Evolutionary conservation across 2,113 vertebrate species (phyloP), one percentile per base, ranked within the genome.

Genomic region (Oryzias javanicus): DNA sequence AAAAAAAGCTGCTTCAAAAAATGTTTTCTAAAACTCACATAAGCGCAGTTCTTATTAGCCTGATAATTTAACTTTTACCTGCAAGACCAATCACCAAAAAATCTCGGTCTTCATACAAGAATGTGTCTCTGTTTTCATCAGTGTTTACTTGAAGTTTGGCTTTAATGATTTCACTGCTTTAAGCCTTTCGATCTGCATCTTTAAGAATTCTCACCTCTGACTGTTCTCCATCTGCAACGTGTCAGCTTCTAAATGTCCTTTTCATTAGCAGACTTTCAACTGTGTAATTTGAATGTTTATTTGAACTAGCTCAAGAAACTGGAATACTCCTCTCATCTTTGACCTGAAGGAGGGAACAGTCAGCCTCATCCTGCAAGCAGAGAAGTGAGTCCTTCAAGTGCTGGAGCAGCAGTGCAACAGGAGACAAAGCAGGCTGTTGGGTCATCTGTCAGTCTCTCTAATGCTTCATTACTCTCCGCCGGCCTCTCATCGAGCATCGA

Each of bases 241-340:
- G n/a, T 13, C n/a, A n/a, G 17, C 29, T 27, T 20, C 14, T 4
- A 14, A 35, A 17, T 4, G 4, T 46, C n/a, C 42, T 60, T 19
- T 48, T 35, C 4, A 20, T 62, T 35, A 17, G 13, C 18, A 14
- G 42, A 49, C 29, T 51, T 19, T 42, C 13, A 47, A 61, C 42
- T 66, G 41, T 69, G 20, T 60, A 2, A 60, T 51, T 62, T 45
- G 61, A 17, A 10, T 61, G 49, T 66, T 67, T 42, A 7, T 51
- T 16, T 45, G n/a, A 70, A 50, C 42, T 86, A 99, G 97, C 63
- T 93, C 93, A 4, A 95, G 92, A 86, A 99, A 99, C 85, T 99
- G 96, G 96, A 99, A 99, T 70, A 99, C 96, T 29, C 97, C 97
- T 1, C 85, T 97, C 80, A 96, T 99, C 84, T 98, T 98, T 90